These are phyloP conservation scores for Cygnus olor DNA, from an alignment of 2,797 vertebrate genomes.

Conservation along the genomic window DNA sequence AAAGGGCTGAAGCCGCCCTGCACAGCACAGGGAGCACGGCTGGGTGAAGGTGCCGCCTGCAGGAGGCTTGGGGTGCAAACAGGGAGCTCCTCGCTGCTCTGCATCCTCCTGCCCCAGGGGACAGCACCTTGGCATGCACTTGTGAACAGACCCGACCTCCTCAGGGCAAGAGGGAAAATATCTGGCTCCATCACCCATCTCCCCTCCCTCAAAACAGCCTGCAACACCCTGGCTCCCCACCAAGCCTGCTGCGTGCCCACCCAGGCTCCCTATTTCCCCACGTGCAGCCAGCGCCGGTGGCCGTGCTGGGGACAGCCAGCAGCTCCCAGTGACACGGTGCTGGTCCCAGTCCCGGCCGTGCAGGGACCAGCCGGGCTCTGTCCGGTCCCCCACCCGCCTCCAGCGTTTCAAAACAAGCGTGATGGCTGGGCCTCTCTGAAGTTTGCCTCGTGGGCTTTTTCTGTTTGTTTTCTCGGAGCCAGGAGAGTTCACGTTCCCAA, in stretches of 20 bases:
- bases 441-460: slow-evolving; percentile 35
- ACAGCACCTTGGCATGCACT: too few species aligned
- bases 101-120: neutral
- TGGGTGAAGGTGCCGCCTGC: neutral
- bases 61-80: neutral
- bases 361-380: accelerated
- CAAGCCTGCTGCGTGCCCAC: neutral
- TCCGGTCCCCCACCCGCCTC: neutral
- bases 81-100: neutral
- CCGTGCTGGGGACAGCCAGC: neutral
- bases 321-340: accelerated
- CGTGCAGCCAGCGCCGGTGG: accelerated
- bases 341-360: neutral
- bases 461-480: slow-evolving; percentile 52
- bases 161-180: neutral
- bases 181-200: neutral
- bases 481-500: slow-evolving; percentile 63
- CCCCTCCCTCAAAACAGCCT: neutral
- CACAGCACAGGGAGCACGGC: neutral
- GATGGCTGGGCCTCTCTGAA: slow-evolving; percentile 20
- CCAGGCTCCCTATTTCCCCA: neutral
- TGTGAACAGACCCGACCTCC: neutral
- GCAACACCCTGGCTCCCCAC: neutral
- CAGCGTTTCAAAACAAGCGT: slow-evolving; percentile 11
- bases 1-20: neutral